Evolutionary conservation across 2,797 vertebrate genomes (phyloP), one percentile per base, ranked within the genome.

Genomic region (Ceryle rudis): DNA sequence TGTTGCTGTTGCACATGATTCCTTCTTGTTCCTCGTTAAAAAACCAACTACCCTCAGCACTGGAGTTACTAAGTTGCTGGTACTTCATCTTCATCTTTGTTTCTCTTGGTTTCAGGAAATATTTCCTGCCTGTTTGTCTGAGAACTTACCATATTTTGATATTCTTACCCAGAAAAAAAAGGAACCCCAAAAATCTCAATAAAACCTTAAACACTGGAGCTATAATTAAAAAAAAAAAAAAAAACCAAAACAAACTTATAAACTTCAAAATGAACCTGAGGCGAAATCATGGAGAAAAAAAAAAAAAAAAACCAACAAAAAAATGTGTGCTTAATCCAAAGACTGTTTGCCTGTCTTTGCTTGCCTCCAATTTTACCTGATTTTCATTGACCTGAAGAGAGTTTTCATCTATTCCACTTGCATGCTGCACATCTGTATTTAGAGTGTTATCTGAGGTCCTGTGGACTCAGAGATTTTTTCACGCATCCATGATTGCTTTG

Each of bases 211-310:
- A 91, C 83, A 85, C 41, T 69, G 28, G 17, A 74, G 72, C 65
- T 87, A 62, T 94, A 95, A 96, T 97, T 97, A 92, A 96, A 91
- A 92, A 92, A 70, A 97, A 90, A 94, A 91, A 91, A 94, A 91
- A 69, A 97, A 91, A 94, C 11, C 44, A 91, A 75, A 22, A 10
- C 46, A 26, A 52, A 14, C 29, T 82, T 93, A 54, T 11, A 95
- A 92, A 90, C 89, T 95, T 92, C 82, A 90, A 95, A 96, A 95
- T 69, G 67, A 95, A 95, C 91, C 93, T 72, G 67, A 86, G 95
- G 96, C 90, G 72, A 95, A 96, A 90, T 88, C 80, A 81, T 25
- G 69, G 52, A 72, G 71, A 9, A 77, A 74, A 57, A 91, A 93
- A 79, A 39, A 39, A 39, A 41, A 41, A 41, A 41, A 41, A 41